phyloP scores from a whole-genome alignment of 1,140 invertebrate genomes.

The Ptiloglossa arizonensis region DNA sequence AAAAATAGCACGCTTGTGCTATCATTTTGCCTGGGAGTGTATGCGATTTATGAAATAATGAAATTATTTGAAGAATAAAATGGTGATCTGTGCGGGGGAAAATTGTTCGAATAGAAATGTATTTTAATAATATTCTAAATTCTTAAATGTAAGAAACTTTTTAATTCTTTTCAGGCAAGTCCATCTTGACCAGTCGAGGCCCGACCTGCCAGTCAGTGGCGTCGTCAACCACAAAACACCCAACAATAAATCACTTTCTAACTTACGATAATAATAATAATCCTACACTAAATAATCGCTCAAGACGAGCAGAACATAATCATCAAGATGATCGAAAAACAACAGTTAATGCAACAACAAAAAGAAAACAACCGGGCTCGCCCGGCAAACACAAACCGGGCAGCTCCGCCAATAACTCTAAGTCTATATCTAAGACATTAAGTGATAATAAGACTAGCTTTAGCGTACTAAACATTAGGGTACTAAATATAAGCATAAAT shows the following conservation, averaged over 20 bases:
- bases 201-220: conserved; percentile 81
- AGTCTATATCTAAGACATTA: conserved; percentile 82
- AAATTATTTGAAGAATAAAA: too few species aligned
- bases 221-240: conserved; percentile 80
- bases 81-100: not conserved
- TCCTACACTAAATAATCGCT: conserved; percentile 78
- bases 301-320: conserved; percentile 81
- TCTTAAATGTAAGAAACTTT: not conserved
- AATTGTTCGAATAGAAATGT: not conserved
- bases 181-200: conserved; percentile 79
- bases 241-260: conserved; percentile 81
- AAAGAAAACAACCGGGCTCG: conserved; percentile 77
- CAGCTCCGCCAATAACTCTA: conserved; percentile 82
- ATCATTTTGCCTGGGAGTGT: too few species aligned
- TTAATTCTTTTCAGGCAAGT: conserved; percentile 76
- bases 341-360: conserved; percentile 59
- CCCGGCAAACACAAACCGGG: conserved; percentile 75
- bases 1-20: too few species aligned
- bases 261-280: conserved; percentile 81
- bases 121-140: not conserved
- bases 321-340: conserved; percentile 81
- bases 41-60: too few species aligned
- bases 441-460: conserved; percentile 83
- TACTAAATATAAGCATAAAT: conserved; percentile 80
- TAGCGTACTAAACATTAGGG: conserved; percentile 81